phyloP scores from a whole-genome alignment of 2,888 invertebrate genomes.

The Quadriops clusia region DNA sequence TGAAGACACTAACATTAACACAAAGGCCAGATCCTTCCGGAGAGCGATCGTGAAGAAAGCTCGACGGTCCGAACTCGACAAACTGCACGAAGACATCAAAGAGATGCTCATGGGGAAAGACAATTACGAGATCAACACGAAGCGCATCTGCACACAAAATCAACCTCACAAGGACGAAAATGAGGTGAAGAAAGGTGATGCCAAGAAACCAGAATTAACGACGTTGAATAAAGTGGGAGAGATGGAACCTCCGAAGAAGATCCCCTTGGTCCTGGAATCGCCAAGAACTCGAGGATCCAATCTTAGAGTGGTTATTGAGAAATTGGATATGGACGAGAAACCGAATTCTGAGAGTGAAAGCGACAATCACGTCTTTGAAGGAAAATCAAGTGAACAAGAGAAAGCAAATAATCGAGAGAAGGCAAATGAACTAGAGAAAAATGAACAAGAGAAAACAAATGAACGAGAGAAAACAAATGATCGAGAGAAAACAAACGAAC shows the following conservation, averaged over 20 bases:
- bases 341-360: conserved; percentile 4
- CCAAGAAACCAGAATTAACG: no score
- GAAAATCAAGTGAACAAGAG: no score
- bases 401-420: no score
- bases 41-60: conserved; percentile 25
- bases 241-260: conserved; percentile 10
- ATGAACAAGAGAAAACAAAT: no score
- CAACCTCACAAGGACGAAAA: conserved; percentile 7
- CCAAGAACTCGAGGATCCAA: conserved; percentile 22
- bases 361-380: not conserved
- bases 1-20: conserved; percentile 22
- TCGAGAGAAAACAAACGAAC: no score
- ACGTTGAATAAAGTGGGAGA: conserved; percentile 7
- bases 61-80: conserved; percentile 43
- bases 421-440: no score
- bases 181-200: conserved; percentile 7
- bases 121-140: conserved; percentile 50
- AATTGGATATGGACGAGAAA: conserved; percentile 20
- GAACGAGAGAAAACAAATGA: no score
- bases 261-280: conserved; percentile 11
- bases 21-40: conserved; percentile 14
- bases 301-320: conserved; percentile 24
- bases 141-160: conserved; percentile 51
- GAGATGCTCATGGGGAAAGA: conserved; percentile 58
- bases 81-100: conserved; percentile 55